phyloP scores from a whole-genome alignment of 1,140 invertebrate species.

The Alviniconcha marisindica region DNA sequence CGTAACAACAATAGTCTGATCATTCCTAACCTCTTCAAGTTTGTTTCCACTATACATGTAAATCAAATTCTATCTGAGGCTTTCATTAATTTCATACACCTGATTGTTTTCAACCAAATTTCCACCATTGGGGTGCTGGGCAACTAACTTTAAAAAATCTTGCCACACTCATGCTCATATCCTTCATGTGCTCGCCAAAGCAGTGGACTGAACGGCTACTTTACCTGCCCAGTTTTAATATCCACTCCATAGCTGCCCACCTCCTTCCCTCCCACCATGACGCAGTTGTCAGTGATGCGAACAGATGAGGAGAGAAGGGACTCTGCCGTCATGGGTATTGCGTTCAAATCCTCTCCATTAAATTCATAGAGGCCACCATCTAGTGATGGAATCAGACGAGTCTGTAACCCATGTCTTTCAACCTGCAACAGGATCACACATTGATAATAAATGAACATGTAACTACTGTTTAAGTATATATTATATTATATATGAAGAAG shows the following conservation, averaged over 20 bases:
- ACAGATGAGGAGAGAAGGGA: slow-evolving; percentile 88
- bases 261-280: slow-evolving; percentile 89
- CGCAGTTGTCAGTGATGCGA: slow-evolving; percentile 87
- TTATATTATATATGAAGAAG: neutral
- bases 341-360: slow-evolving; percentile 91
- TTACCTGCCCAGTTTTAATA: slow-evolving; percentile 83
- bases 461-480: neutral
- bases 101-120: too few species aligned
- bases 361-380: slow-evolving; percentile 93
- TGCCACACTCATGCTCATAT: too few species aligned
- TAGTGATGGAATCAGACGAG: slow-evolving; percentile 92
- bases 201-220: too few species aligned
- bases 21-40: too few species aligned
- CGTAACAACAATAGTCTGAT: too few species aligned
- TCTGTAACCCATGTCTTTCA: slow-evolving; percentile 89
- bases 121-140: too few species aligned
- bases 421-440: slow-evolving; percentile 80
- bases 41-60: too few species aligned
- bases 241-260: slow-evolving; percentile 82
- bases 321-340: slow-evolving; percentile 90
- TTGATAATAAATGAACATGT: too few species aligned
- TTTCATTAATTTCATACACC: too few species aligned
- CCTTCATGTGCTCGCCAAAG: too few species aligned
- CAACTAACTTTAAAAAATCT: too few species aligned
- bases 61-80: too few species aligned